Base-by-base conservation (phyloP, 2,888 invertebrate species). In the Hirtodrosophila trivittata region DNA sequence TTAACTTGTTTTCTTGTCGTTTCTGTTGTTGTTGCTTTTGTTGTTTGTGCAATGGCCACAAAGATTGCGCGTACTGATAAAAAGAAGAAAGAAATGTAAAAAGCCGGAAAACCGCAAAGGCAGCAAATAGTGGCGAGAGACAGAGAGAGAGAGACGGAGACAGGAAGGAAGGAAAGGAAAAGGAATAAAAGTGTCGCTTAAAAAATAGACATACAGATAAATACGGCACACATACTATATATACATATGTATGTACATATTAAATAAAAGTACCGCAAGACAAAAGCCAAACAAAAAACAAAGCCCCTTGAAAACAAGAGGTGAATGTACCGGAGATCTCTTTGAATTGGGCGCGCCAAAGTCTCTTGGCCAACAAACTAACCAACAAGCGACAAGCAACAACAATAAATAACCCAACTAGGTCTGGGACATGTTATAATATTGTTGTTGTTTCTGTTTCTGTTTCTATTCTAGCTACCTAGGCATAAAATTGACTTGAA, bases 31-130 rank as follows among this genome's bases (percentile, higher is more conserved):
- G 43, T 32, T 32, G n/a, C 25, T 64, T 14, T 38, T 38, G 45
- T 45, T 56, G 46, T 47, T 47, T 58, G 52, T 54, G 60, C 69
- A 72, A 49, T 51, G 65, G 56, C 71, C 60, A 43, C 49, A 56
- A 68, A 77, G 81, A 81, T 77, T 66, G 68, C 68, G 64, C 59
- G 16, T 55, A 47, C 50, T 55, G 62, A 77, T 75, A 77, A 69
- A 55, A 21, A 21, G 18, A 21, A 21, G n/a, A 21, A 21, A 21
- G 18, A 21, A 57, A 41, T 58, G 59, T 56, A 65, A 68, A 63
- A 57, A 66, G 73, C 54, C 78, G 78, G 82, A 78, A 78, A 78
- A 75, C 73, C 70, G 78, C 82, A 82, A 77, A 58, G 39, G 18
- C 39, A 64, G 55, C 56, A 62, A 58, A 49, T 25, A 52, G n/a